These are phyloP conservation scores for Psix sp. DNA, from an alignment of 1,140 invertebrate genomes.

Conservation along the genomic window DNA sequence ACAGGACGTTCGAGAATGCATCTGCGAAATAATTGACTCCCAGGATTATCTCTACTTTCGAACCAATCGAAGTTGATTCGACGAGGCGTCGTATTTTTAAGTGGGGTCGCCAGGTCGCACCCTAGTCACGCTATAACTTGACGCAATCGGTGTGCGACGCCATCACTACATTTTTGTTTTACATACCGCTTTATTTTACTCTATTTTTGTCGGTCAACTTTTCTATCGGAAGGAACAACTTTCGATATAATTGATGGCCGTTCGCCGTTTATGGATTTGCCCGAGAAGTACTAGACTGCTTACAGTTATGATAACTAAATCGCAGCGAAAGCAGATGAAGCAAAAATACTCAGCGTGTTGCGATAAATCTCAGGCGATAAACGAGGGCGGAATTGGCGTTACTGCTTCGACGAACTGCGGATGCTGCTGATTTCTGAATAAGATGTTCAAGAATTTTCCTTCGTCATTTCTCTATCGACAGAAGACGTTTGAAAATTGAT, in stretches of 20 bases:
- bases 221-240: not conserved
- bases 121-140: conserved; percentile 20
- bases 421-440: too few relatives aligned
- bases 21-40: conserved; percentile 56
- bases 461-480: too few relatives aligned
- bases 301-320: conserved; percentile 53
- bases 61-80: conserved; percentile 54
- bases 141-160: conserved; percentile 23
- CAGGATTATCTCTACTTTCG: conserved; percentile 48
- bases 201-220: not conserved
- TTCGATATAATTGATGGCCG: not conserved
- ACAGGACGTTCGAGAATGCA: conserved; percentile 53
- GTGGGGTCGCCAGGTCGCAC: conserved; percentile 44
- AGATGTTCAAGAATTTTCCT: too few relatives aligned
- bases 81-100: conserved; percentile 49
- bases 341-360: conserved; percentile 26
- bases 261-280: too few relatives aligned
- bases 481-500: too few relatives aligned
- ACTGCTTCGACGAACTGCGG: not conserved
- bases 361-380: conserved; percentile 40
- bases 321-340: conserved; percentile 25
- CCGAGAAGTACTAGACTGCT: too few relatives aligned
- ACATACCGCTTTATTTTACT: not conserved
- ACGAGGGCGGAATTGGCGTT: conserved; percentile 7
- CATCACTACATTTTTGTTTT: conserved; percentile 1